phyloP scores from a whole-genome alignment of 1,140 invertebrate species.

The Temnothorax nylanderi region DNA sequence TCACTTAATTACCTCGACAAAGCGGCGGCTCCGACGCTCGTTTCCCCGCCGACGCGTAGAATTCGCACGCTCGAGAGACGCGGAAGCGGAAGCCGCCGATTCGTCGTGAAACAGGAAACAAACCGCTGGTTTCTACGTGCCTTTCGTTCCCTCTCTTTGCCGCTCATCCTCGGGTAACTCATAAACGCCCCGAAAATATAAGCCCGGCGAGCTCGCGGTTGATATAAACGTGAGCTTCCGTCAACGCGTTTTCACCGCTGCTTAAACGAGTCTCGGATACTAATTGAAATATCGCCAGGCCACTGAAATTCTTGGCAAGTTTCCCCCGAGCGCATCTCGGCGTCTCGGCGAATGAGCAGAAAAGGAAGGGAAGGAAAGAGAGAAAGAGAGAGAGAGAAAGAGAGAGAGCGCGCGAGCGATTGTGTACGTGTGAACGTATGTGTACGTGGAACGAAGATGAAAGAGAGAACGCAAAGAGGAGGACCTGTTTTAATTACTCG shows the following conservation, averaged over 20 bases:
- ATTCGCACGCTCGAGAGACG: slow-evolving; percentile 40
- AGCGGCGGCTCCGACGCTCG: slow-evolving; percentile 49
- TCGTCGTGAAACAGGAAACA: slow-evolving; percentile 61
- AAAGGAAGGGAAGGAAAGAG: slow-evolving; percentile 48
- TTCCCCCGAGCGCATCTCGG: slow-evolving; percentile 58
- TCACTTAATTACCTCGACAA: slow-evolving; percentile 57
- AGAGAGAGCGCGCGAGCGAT: slow-evolving; percentile 66
- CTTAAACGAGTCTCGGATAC: slow-evolving; percentile 79
- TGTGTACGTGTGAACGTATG: not conserved
- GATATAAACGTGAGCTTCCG: slow-evolving; percentile 45
- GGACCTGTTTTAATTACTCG: slow-evolving; percentile 84
- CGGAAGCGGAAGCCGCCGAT: slow-evolving; percentile 60
- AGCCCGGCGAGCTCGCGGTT: slow-evolving; percentile 10
- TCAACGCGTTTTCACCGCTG: slow-evolving; percentile 75
- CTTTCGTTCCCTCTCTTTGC: not conserved
- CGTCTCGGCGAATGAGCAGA: slow-evolving; percentile 48
- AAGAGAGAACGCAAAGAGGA: slow-evolving; percentile 59
- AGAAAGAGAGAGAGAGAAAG: slow-evolving; percentile 48
- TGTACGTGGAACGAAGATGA: slow-evolving; percentile 10
- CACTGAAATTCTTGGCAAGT: slow-evolving; percentile 83
- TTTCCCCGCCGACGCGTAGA: slow-evolving; percentile 46
- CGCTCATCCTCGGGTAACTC: not conserved
- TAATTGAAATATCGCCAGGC: slow-evolving; percentile 85
- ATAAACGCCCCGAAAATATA: slow-evolving; percentile 45
- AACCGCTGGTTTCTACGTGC: slow-evolving; percentile 35